These are phyloP conservation scores for Polyodon spathula DNA, from an alignment of 2,113 vertebrate species.

Conservation along the genomic window DNA sequence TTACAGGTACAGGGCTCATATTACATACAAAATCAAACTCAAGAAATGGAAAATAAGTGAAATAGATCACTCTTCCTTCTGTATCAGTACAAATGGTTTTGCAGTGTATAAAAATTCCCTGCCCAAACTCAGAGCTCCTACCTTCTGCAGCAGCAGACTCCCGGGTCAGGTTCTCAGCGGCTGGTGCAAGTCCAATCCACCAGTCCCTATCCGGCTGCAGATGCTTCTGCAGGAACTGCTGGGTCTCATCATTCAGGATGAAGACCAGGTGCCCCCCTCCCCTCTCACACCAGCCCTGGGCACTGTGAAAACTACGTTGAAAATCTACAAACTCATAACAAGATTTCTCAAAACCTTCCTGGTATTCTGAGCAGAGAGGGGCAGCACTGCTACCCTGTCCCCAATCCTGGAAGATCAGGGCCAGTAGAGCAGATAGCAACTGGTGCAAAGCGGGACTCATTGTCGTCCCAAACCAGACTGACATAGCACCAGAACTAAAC, in stretches of 20 bases:
- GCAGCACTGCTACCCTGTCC: constrained; percentile 36
- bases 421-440: constrained; percentile 30
- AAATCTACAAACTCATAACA: constrained; percentile 79
- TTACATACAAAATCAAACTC: no score
- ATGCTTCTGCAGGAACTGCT: constrained; percentile 73
- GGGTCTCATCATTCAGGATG: constrained; percentile 69
- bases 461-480: constrained; percentile 13
- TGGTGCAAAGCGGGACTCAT: constrained; percentile 29
- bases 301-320: constrained; percentile 51
- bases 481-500: constrained; percentile 16
- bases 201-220: constrained; percentile 65
- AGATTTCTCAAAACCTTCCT: constrained; percentile 64
- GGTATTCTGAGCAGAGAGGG: constrained; percentile 57
- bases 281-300: constrained; percentile 83
- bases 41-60: no score
- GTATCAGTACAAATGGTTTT: no score
- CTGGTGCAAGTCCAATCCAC: constrained; percentile 79
- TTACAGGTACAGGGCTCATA: no score
- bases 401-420: constrained; percentile 21
- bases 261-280: constrained; percentile 80
- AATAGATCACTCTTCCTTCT: no score
- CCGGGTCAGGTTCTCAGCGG: constrained; percentile 55
- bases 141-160: constrained; percentile 43
- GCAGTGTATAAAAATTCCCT: no score
- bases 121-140: no score